A percentile compares a stretch with the other conserved stretches of the same genome.
Conservation (phyloP, 1,140 invertebrate genomes). For the Charaxes varanes region DNA sequence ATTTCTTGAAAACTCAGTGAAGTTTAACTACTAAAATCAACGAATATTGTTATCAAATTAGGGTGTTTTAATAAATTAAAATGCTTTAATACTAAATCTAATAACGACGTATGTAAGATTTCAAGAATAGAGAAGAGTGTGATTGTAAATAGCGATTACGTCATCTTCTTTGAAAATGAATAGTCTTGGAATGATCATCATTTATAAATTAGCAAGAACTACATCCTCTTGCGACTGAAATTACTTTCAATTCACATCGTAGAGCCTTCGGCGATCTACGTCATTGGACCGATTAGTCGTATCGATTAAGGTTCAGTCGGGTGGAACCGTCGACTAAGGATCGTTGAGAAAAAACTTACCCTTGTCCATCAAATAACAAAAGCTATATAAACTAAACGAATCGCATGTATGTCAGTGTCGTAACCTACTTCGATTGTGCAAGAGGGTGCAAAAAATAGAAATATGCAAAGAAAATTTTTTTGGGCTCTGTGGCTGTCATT, state of each 20-base stretch:
- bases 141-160: no score
- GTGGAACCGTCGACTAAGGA: slow-evolving; percentile 32
- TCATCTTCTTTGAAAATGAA: no score
- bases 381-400: slow-evolving; percentile 53
- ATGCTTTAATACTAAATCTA: no score
- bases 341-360: slow-evolving; percentile 30
- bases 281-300: slow-evolving; percentile 30
- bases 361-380: slow-evolving; percentile 44
- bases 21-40: no score
- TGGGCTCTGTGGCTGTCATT: slow-evolving; percentile 44
- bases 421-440: slow-evolving; percentile 60
- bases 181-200: no score
- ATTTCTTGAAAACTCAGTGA: no score
- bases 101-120: no score
- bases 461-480: slow-evolving; percentile 41
- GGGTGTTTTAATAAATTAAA: no score
- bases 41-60: no score
- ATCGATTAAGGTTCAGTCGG: slow-evolving; percentile 36
- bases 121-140: no score
- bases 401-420: slow-evolving; percentile 69
- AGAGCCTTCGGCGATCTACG: slow-evolving; percentile 45
- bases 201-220: neutral
- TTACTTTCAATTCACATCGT: neutral
- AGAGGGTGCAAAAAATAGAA: slow-evolving; percentile 43
- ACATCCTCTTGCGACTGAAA: no score